A percentile compares a stretch with the other conserved stretches of the same genome.
Evolutionary conservation across 2,113 vertebrate genomes (phyloP).

Genomic region (Trematocara nigrifrons): DNA sequence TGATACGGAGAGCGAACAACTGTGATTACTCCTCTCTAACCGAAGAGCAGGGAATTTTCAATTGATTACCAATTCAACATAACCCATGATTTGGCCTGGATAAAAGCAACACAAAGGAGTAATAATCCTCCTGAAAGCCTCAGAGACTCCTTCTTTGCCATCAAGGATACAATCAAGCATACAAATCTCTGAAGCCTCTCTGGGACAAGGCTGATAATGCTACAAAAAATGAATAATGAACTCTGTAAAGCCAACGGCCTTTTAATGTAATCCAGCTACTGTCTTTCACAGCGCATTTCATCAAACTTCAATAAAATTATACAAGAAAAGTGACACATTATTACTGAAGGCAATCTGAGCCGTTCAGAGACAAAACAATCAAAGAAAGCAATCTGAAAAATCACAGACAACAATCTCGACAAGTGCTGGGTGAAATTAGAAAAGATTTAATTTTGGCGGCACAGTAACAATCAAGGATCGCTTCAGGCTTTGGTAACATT

Average conservation of each 20-base stretch:
- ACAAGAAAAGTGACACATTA: constrained; percentile 68
- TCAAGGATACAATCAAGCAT: constrained; percentile 50
- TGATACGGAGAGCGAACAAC: not conserved
- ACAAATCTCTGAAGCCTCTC: constrained; percentile 34
- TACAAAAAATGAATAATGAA: constrained; percentile 44
- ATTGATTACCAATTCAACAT: constrained; percentile 51
- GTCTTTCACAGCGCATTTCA: constrained; percentile 55
- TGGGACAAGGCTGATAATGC: constrained; percentile 31
- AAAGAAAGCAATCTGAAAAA: constrained; percentile 66
- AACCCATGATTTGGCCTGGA: constrained; percentile 17
- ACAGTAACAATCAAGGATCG: constrained; percentile 39
- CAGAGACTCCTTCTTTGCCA: constrained; percentile 24
- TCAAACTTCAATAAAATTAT: constrained; percentile 57
- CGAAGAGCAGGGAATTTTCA: constrained; percentile 17
- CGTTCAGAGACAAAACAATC: constrained; percentile 61
- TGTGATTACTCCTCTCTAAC: constrained; percentile 25
- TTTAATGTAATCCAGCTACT: constrained; percentile 57
- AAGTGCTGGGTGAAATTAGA: constrained; percentile 60
- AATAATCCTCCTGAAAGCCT: constrained; percentile 42
- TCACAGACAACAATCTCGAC: constrained; percentile 53
- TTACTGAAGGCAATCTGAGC: constrained; percentile 56
- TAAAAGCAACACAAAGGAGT: constrained; percentile 33
- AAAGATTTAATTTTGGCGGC: constrained; percentile 59
- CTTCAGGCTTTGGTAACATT: constrained; percentile 34
- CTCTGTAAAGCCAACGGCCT: constrained; percentile 29